Conservation (phyloP, 2,888 invertebrate genomes). For the Philonicus albiceps region DNA sequence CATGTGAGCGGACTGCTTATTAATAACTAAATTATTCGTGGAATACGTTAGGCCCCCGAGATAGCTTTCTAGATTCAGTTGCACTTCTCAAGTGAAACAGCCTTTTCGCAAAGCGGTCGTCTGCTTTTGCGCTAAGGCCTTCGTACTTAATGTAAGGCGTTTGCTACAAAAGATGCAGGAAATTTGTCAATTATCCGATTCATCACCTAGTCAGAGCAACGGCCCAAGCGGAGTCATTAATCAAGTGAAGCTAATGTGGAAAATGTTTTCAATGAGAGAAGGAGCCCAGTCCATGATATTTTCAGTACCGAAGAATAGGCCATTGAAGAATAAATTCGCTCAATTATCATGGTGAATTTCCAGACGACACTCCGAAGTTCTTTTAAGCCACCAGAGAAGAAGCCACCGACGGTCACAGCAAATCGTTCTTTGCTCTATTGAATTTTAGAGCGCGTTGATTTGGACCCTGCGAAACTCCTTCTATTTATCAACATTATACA, state of each 20-base stretch:
- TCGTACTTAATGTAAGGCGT: background rate
- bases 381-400: background rate
- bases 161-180: slow-evolving; percentile 8
- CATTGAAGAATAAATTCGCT: background rate
- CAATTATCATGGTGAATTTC: background rate
- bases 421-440: background rate
- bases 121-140: background rate
- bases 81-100: background rate
- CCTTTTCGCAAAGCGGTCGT: background rate
- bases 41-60: background rate
- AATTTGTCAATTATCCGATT: slow-evolving; percentile 12
- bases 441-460: background rate
- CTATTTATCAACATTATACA: background rate
- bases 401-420: background rate
- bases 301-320: background rate
- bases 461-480: background rate
- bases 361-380: background rate
- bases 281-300: background rate
- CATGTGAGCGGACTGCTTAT: background rate
- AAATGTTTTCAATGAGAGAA: slow-evolving; percentile 1
- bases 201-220: background rate
- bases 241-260: background rate
- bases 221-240: background rate
- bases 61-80: slow-evolving; percentile 3
- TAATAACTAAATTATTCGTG: background rate